Conservation (phyloP, 2,797 vertebrate genomes). For the Dendrocincla tyrannina region DNA sequence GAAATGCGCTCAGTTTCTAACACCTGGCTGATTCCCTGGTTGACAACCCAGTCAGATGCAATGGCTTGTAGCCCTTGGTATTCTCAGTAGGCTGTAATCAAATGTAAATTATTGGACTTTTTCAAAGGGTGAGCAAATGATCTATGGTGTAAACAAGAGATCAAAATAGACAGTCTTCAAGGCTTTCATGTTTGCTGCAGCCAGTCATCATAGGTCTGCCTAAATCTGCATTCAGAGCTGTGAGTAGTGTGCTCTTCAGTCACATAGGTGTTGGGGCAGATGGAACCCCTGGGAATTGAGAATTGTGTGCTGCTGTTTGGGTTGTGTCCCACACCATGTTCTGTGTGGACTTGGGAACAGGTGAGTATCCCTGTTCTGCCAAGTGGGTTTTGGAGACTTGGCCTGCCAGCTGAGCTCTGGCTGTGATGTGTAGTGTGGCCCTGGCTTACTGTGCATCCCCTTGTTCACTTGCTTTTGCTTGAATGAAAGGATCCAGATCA, state of each 20-base stretch:
- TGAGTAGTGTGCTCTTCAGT: background rate
- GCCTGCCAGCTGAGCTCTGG: background rate
- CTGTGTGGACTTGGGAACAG: background rate
- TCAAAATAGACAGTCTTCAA: background rate
- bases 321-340: background rate
- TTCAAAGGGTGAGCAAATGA: background rate
- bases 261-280: background rate
- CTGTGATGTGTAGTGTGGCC: background rate
- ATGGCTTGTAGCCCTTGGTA: background rate
- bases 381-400: background rate
- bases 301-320: background rate
- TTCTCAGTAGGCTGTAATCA: background rate
- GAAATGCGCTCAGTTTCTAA: background rate
- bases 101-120: background rate
- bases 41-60: background rate
- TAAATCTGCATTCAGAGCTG: background rate
- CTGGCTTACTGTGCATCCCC: background rate
- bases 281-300: accelerated
- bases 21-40: background rate
- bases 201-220: background rate
- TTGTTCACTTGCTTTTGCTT: background rate
- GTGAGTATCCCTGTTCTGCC: background rate
- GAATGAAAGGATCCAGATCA: background rate
- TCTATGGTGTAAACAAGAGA: background rate
- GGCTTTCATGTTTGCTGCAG: background rate